Evolutionary conservation across 2,113 vertebrate genomes (phyloP), one percentile per base, ranked within the genome.

Genomic region (Pogona vitticeps): DNA sequence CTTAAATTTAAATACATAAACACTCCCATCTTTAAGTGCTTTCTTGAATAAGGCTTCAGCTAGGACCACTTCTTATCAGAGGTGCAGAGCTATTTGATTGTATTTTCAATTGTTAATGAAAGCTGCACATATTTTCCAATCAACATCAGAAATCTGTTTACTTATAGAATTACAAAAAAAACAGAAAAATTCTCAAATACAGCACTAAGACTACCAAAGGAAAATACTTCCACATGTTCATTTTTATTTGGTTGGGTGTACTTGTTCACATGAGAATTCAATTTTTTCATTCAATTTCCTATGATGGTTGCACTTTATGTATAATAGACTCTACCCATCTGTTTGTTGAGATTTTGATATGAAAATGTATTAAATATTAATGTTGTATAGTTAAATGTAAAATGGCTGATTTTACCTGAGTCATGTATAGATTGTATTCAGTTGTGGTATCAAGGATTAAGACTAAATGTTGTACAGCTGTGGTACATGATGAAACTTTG

Each of bases 101-200:
- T 56, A 87, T 92, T 88, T 89, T 87, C 73, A 17, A 46, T 84
- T 81, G 72, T 88, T 92, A 91, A 82, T 83, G 80, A 31, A 81
- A 9, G 38, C 56, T 89, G 90, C 75, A 56, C 46, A 88, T 56
- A 52, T 77, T 84, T 91, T 76, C 56, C 67, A 91, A 46, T 40
- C 70, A 59, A 38, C 59, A 26, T 14, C 8, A n/a, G 75, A 56
- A 90, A 76, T 86, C 61, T 87, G 76, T 13, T 72, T 61, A 88
- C 81, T 87, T 65, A 7, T 33, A 83, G 82, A 87, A 86, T 36
- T 75, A 76, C 68, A 36, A 67, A 0, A 1, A 91, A 80, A 46
- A 0, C 46, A 83, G 20, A 86, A 77, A 12, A 84, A 14, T 63
- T n/a, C 20, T 89, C 63, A 12, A 85, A 84, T 82, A 89, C 87